Base-by-base conservation (phyloP, 2,113 vertebrate species). In the Sciurus niger region DNA sequence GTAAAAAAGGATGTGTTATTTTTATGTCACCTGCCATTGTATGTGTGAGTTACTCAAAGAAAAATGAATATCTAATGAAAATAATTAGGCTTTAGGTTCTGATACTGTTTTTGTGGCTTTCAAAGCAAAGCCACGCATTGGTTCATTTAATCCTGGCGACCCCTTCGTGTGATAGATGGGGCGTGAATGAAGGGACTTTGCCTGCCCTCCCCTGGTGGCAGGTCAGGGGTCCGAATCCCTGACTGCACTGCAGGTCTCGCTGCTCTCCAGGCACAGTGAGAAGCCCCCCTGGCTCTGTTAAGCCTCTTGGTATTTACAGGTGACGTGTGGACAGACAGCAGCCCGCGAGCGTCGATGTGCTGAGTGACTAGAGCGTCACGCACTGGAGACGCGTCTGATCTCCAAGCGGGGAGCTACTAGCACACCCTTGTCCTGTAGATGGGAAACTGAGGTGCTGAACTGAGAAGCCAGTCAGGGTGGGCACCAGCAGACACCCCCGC, bases 11-110 rank as follows among this genome's bases (percentile, higher is more conserved):
- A 37, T 43, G 28, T 92, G 51, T 55, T 67, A 43, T 82, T 92
- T 89, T 24, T 82, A 60, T 90, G 32, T 89, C 6, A 78, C 86
- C 24, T 84, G 18, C 14, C 65, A 22, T 90, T 94, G n/a, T 63
- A 51, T 34, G 11, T 87, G 5, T 67, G 84, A 53, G 68, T 89
- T 88, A 80, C 30, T 89, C 2, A 1, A 92, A 89, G n/a, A 84
- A 55, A 55, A 85, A 43, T 91, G 37, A 91, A 28, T 82, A 84
- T 96, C 55, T 93, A 72, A 84, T 53, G 37, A 84, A 84, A 94
- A 94, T 60, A 82, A 80, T 87, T 76, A 48, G 83, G 78, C 25
- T 86, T 85, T n/a, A 65, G 48, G 76, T 84, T 68, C 72, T 70
- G 30, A 78, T 77, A 11, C 20, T 79, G 18, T 85, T 72, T 40